These are phyloP conservation scores for Drosophila simulans DNA, from an alignment of 1,140 invertebrate genomes.

Conservation along the genomic window DNA sequence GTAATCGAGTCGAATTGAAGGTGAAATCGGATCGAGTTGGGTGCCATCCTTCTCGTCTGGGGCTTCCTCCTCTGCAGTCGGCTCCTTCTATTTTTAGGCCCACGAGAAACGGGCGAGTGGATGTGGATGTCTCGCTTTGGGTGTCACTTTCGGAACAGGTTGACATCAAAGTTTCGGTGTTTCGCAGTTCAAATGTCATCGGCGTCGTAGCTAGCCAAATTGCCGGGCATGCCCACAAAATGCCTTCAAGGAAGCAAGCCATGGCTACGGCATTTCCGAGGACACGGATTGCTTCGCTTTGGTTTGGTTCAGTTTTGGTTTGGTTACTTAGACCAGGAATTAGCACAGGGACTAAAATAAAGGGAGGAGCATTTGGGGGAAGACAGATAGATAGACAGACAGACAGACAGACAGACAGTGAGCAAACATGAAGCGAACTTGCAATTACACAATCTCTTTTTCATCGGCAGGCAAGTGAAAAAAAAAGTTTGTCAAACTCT, in stretches of 20 bases:
- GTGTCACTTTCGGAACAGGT: slow-evolving; percentile 70
- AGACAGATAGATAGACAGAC: slow-evolving; percentile 2
- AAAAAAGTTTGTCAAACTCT: slow-evolving; percentile 64
- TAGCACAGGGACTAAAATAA: slow-evolving; percentile 24
- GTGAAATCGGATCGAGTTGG: slow-evolving; percentile 49
- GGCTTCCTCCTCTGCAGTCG: slow-evolving; percentile 6
- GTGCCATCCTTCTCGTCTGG: slow-evolving; percentile 7
- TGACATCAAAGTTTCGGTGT: slow-evolving; percentile 61
- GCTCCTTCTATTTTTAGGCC: slow-evolving; percentile 25
- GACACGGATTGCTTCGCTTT: slow-evolving; percentile 27
- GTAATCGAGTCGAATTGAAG: slow-evolving; percentile 70
- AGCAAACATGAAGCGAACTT: slow-evolving; percentile 59
- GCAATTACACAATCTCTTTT: slow-evolving; percentile 61
- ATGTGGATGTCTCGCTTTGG: slow-evolving; percentile 36
- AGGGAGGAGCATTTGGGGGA: slow-evolving; percentile 2
- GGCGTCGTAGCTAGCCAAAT: slow-evolving; percentile 9
- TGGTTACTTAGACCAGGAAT: slow-evolving; percentile 46
- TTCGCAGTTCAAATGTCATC: slow-evolving; percentile 62
- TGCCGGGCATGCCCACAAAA: slow-evolving; percentile 12
- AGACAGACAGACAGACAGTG: not conserved
- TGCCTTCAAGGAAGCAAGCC: slow-evolving; percentile 19
- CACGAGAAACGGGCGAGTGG: slow-evolving; percentile 15
- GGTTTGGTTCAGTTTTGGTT: slow-evolving; percentile 25
- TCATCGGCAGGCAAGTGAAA: slow-evolving; percentile 22
- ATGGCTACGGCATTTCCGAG: slow-evolving; percentile 40